Evolutionary conservation across 30 jellyfish, hydroid and myxozoan genomes (phyloP), one percentile per base, ranked within the genome.

Genomic region (Aurelia sp.): DNA sequence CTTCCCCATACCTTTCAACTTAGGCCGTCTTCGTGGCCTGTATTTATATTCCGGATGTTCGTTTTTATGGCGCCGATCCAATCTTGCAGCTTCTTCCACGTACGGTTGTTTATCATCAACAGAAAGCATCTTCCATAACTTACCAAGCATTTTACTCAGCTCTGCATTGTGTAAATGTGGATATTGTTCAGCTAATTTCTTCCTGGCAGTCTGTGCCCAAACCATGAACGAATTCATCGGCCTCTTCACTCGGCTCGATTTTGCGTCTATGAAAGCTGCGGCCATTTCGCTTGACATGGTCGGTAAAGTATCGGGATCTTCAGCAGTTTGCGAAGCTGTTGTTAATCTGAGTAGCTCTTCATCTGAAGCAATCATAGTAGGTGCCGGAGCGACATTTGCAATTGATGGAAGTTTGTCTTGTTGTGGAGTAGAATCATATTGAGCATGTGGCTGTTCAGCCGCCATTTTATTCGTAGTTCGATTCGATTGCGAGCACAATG

Each of bases 131-230:
- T 88, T 93, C 98, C 98, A 93, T 61, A 93, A 69, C 63, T 93
- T 93, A 15, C 98, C 98, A 24, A 93, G 93, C 98, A 93, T 93
- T 88, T 93, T 93, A 63, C 98, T 93, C 62, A 93, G 88, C 47
- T 93, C 97, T 22, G 98, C 98, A 62, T 93, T 93, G 78, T 93
- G 98, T 53, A 93, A 72, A 78, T 93, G 98, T 44, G 98, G 98
- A 79, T 93, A 93, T 59, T 93, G 96, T 41, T 93, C 98, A 2
- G 98, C 98, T 67, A 93, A 65, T 88, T 93, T 93, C 68, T 93
- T 93, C 90, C 98, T 75, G 3, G 98, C 98, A 30, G 98, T 85
- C 75, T 93, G 98, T 22, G 98, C 98, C 98, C 98, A 93, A 31
- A 93, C 98, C 98, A 93, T 93, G 67, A 93, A 93, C 41, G 97